These are phyloP conservation scores for Mirza zaza DNA, from an alignment of 2,113 vertebrate genomes.

Conservation along the genomic window DNA sequence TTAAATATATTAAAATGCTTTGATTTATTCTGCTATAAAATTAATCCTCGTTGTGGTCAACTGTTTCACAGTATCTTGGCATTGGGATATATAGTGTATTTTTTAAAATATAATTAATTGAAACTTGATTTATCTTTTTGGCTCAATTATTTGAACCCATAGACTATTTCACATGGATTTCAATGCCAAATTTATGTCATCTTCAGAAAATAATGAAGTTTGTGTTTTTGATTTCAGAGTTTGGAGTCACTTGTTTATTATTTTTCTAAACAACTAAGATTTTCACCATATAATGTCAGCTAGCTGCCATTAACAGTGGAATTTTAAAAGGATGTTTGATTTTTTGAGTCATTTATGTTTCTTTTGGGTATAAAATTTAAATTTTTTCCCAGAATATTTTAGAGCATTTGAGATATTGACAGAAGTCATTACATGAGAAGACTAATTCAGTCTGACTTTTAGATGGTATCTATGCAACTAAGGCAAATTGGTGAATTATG, in stretches of 20 bases:
- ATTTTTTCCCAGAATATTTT: conserved; percentile 7
- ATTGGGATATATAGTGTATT: not conserved
- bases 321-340: not conserved
- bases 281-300: conserved; percentile 22
- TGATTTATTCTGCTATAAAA: conserved; percentile 59
- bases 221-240: conserved; percentile 2
- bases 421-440: conserved; percentile 8
- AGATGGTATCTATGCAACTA: not conserved
- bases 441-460: conserved; percentile 45
- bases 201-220: not conserved
- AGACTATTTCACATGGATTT: conserved; percentile 26
- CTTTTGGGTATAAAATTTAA: conserved; percentile 7
- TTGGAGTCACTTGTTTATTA: conserved; percentile 26
- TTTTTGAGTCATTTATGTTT: not conserved
- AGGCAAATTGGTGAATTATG: conserved; percentile 1
- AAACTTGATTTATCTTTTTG: conserved; percentile 68
- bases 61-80: conserved; percentile 51
- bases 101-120: conserved; percentile 40
- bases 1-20: conserved; percentile 55
- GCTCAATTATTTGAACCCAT: conserved; percentile 29
- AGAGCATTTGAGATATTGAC: not conserved
- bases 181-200: conserved; percentile 49
- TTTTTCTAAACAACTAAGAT: not conserved
- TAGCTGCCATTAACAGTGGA: not conserved
- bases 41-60: conserved; percentile 48